A percentile compares a stretch with the other conserved stretches of the same genome.
Conservation (phyloP, 2,888 invertebrate genomes). For the Psylliodes chrysocephalus region DNA sequence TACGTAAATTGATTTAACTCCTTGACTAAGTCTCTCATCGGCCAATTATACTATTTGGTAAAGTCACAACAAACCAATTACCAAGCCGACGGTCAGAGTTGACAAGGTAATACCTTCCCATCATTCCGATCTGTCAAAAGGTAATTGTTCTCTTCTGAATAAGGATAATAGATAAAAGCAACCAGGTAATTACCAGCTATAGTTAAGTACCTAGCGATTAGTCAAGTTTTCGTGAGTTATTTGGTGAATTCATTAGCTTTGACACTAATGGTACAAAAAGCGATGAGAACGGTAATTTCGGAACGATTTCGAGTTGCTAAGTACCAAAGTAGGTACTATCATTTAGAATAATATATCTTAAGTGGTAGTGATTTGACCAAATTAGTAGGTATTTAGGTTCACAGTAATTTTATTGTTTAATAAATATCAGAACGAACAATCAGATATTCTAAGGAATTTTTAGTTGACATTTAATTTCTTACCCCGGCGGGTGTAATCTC, state of each 20-base stretch:
- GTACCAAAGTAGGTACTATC: not conserved
- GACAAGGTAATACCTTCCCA: slow-evolving; percentile 20
- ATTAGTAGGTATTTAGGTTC: not conserved
- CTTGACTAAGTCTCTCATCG: not conserved
- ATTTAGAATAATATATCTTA: slow-evolving; percentile 1
- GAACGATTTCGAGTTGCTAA: slow-evolving; percentile 18
- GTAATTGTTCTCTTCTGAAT: slow-evolving; percentile 23
- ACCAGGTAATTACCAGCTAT: slow-evolving; percentile 32
- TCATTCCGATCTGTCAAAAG: slow-evolving; percentile 19
- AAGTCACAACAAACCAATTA: slow-evolving; percentile 17
- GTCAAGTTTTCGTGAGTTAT: slow-evolving; percentile 28
- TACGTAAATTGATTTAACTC: not conserved
- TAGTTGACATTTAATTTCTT: no score
- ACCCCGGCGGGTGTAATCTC: no score
- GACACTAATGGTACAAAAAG: slow-evolving; percentile 36
- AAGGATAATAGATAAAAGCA: slow-evolving; percentile 31
- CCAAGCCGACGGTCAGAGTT: slow-evolving; percentile 20
- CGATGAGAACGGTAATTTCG: slow-evolving; percentile 25
- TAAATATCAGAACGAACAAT: no score
- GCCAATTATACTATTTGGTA: slow-evolving; percentile 22
- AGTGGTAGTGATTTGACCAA: not conserved
- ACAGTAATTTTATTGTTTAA: not conserved
- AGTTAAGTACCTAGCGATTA: slow-evolving; percentile 20
- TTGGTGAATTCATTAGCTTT: slow-evolving; percentile 35
- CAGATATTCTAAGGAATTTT: no score